Evolutionary conservation across 2,888 invertebrate species (phyloP).

Genomic region (Saturnia japonica): DNA sequence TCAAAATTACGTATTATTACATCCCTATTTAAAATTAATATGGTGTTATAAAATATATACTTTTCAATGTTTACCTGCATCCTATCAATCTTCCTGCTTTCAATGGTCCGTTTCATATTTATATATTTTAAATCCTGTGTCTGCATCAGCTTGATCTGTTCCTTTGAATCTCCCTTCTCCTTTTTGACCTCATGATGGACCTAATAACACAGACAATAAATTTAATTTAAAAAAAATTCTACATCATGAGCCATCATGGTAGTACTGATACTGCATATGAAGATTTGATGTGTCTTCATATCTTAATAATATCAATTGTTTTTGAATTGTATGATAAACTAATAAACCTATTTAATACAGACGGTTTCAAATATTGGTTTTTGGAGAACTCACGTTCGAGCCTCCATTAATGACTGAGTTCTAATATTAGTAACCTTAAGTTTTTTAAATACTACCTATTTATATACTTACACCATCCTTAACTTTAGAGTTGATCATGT

Average conservation of each 20-base stretch:
- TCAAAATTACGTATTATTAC: no score
- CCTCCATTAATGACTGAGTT: background rate
- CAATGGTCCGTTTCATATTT: constrained; percentile 91
- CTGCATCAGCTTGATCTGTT: constrained; percentile 94
- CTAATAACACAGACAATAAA: constrained; percentile 39
- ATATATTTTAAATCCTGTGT: constrained; percentile 96
- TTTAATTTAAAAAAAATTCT: background rate
- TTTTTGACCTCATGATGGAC: constrained; percentile 86
- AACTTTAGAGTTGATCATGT: constrained; percentile 95
- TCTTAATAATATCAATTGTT: no score
- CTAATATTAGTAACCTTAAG: background rate
- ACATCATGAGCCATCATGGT: background rate
- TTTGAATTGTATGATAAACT: no score
- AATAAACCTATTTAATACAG: no score
- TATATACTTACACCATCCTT: constrained; percentile 74
- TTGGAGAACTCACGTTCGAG: no score
- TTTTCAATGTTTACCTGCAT: constrained; percentile 52
- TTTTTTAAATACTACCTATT: background rate
- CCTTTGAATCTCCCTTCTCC: constrained; percentile 88
- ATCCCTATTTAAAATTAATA: background rate
- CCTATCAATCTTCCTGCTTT: constrained; percentile 85
- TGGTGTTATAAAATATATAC: background rate
- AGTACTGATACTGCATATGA: background rate
- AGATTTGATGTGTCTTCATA: background rate
- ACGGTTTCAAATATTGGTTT: no score